phyloP scores from a whole-genome alignment of 2,888 invertebrate genomes.

The Gibbula magus region DNA sequence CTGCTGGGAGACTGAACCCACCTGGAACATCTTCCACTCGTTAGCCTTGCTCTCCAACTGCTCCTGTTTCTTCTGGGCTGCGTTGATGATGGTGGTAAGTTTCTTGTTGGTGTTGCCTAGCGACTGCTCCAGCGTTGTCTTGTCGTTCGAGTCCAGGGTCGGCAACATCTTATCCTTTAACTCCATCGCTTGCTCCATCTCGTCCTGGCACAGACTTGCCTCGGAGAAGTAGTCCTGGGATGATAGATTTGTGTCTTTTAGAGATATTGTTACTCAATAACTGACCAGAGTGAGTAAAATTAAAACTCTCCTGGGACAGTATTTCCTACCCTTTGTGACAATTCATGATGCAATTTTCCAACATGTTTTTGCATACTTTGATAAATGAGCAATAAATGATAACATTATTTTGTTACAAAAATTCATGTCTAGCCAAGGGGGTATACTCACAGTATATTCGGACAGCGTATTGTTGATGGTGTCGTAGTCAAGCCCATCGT shows the following conservation, averaged over 20 bases:
- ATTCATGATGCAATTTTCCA: not conserved
- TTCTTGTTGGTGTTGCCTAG: constrained; percentile 80
- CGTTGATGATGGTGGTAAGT: constrained; percentile 86
- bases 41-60: constrained; percentile 88
- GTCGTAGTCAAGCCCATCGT: constrained; percentile 91
- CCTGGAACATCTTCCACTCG: constrained; percentile 88
- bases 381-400: not conserved
- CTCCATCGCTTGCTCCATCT: constrained; percentile 70
- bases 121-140: constrained; percentile 67
- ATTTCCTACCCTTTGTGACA: no score
- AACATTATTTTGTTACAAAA: not conserved
- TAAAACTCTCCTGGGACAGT: no score
- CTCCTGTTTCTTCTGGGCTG: constrained; percentile 86
- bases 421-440: not conserved
- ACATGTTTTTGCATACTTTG: not conserved
- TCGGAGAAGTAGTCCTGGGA: constrained; percentile 72
- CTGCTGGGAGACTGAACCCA: constrained; percentile 29
- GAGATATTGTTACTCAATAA: not conserved
- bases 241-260: not conserved
- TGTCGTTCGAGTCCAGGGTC: constrained; percentile 70
- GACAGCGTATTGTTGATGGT: constrained; percentile 88
- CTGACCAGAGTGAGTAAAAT: no score
- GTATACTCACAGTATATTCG: constrained; percentile 83
- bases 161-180: constrained; percentile 66
- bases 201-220: constrained; percentile 69